Evolutionary conservation across 37 sponge, comb jelly and placozoan species (phyloP).

Genomic region (Cladorhizidae sp.): DNA sequence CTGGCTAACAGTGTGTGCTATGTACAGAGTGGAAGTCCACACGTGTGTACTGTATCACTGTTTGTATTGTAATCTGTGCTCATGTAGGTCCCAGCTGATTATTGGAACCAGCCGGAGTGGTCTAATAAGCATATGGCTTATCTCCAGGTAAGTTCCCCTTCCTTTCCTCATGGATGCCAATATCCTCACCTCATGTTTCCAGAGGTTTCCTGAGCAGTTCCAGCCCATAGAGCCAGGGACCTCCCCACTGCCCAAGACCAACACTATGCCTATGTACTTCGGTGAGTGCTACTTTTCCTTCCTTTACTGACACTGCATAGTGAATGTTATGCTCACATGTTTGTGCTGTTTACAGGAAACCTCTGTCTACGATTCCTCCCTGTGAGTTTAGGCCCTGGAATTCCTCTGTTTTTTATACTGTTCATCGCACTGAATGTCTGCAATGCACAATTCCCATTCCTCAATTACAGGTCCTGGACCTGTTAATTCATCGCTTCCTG

Average conservation of each 20-base stretch:
- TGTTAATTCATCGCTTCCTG: constrained; percentile 77
- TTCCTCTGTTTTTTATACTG: background rate
- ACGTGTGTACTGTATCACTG: no score
- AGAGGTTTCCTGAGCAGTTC: constrained; percentile 73
- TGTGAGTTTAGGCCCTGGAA: constrained; percentile 23
- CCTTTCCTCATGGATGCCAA: background rate
- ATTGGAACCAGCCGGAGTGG: constrained; percentile 60
- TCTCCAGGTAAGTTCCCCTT: constrained; percentile 33
- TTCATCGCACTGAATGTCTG: background rate
- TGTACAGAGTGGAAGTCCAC: no score
- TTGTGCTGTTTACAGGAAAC: constrained; percentile 58
- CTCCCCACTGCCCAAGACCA: constrained; percentile 19
- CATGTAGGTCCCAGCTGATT: constrained; percentile 52
- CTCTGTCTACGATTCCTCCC: constrained; percentile 67
- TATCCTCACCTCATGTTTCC: background rate
- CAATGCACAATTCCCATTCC: background rate
- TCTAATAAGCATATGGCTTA: constrained; percentile 45
- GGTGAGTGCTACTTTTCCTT: constrained; percentile 31
- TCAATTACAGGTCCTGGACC: constrained; percentile 63
- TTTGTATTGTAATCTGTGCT: no score
- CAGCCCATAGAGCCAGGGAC: constrained; percentile 22
- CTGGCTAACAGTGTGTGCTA: no score
- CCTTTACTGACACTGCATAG: background rate
- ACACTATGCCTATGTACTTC: constrained; percentile 73
- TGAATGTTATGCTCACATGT: background rate